A percentile compares a stretch with the other conserved stretches of the same genome.
These are phyloP conservation scores for Chelidonichthys spinosus DNA, from an alignment of 2,797 vertebrate genomes.

Conservation along the genomic window DNA sequence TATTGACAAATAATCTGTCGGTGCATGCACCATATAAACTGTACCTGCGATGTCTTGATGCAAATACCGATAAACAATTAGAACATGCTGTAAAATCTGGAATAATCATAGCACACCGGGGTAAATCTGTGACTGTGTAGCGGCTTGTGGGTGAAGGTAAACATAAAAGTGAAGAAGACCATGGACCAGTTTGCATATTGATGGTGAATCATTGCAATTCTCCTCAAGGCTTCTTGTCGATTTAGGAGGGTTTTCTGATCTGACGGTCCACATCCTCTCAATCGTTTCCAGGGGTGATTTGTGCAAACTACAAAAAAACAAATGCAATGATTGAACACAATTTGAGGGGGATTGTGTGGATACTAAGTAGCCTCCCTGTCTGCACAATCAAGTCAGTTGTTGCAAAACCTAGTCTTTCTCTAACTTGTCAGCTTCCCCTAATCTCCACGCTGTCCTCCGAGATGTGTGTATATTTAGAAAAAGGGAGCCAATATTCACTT, in stretches of 20 bases:
- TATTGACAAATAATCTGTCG: constrained; percentile 26
- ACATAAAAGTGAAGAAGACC: constrained; percentile 36
- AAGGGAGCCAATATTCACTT: constrained; percentile 15
- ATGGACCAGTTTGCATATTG: constrained; percentile 24
- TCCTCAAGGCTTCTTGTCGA: constrained; percentile 31
- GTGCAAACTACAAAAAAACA: constrained; percentile 20
- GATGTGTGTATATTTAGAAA: constrained; percentile 5
- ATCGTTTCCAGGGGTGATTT: constrained; percentile 21
- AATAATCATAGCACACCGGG: constrained; percentile 19
- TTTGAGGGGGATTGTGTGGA: background rate
- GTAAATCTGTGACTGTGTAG: constrained; percentile 21
- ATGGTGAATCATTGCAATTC: constrained; percentile 49
- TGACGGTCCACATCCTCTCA: constrained; percentile 3
- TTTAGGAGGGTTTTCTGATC: constrained; percentile 22
- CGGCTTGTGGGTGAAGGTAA: constrained; percentile 16
- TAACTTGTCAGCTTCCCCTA: background rate
- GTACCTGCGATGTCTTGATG: constrained; percentile 1
- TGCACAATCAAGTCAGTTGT: background rate
- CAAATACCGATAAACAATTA: background rate
- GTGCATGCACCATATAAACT: constrained; percentile 10
- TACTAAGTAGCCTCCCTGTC: background rate
- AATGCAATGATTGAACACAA: background rate
- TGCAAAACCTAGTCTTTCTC: constrained; percentile 18
- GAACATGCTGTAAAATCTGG: background rate
- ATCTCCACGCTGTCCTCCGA: background rate